phyloP scores from a whole-genome alignment of 2,113 vertebrate species.

The Callaeas wilsoni region DNA sequence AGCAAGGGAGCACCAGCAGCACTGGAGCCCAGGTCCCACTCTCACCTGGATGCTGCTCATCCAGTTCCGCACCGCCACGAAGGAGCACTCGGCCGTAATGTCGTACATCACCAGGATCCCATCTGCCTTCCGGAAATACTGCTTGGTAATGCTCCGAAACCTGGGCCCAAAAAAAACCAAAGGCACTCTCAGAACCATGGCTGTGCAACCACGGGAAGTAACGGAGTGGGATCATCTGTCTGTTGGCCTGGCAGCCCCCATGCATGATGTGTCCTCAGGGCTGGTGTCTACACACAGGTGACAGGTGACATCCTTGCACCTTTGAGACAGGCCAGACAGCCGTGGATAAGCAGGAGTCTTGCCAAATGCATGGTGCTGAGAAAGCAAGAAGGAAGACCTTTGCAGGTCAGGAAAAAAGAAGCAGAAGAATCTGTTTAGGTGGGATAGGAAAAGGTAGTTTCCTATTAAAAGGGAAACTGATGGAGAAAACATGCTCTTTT shows the following conservation, averaged over 20 bases:
- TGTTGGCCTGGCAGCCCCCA: background rate
- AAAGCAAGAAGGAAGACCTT: background rate
- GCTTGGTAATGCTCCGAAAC: slow-evolving; percentile 81
- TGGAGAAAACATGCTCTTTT: background rate
- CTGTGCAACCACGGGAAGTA: accelerated
- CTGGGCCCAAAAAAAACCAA: slow-evolving; percentile 49
- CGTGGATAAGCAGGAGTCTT: background rate
- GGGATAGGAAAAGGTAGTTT: background rate
- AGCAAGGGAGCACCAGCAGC: background rate
- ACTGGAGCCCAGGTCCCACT: accelerated
- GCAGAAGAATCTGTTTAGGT: background rate
- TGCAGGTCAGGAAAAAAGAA: background rate
- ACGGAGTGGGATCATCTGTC: background rate
- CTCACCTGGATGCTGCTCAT: slow-evolving; percentile 78
- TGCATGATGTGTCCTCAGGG: accelerated
- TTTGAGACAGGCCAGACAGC: background rate
- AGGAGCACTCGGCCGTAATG: slow-evolving; percentile 65
- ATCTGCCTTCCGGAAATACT: slow-evolving; percentile 80
- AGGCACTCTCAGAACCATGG: background rate
- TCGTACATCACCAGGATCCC: slow-evolving; percentile 83
- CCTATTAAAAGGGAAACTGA: background rate
- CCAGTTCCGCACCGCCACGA: slow-evolving; percentile 74
- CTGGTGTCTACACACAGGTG: too few relatives aligned
- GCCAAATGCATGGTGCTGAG: background rate
- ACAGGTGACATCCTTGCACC: background rate